Conservation (phyloP, 2,113 vertebrate genomes). For the Dicrurus megarhynchus region DNA sequence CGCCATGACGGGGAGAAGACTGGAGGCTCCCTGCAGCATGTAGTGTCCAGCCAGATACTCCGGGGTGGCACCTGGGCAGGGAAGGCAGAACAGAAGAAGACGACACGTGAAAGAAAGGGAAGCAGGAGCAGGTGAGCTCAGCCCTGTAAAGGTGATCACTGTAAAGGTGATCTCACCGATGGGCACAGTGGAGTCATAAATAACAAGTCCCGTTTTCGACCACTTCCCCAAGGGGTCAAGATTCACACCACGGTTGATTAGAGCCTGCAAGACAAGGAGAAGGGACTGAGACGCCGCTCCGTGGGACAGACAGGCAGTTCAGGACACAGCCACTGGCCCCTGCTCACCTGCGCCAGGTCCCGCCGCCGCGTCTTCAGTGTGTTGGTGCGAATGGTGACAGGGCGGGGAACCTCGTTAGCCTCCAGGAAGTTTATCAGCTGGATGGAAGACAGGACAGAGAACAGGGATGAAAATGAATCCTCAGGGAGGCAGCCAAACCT, state of each 20-base stretch:
- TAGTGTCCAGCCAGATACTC: constrained; percentile 97
- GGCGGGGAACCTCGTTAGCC: constrained; percentile 93
- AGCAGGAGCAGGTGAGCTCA: not conserved
- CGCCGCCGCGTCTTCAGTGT: constrained; percentile 92
- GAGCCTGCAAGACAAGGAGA: constrained; percentile 73
- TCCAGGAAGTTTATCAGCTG: constrained; percentile 95
- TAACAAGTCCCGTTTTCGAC: constrained; percentile 94
- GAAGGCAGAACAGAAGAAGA: not conserved
- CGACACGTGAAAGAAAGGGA: not conserved
- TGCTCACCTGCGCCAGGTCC: constrained; percentile 90
- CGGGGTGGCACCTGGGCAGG: constrained; percentile 86
- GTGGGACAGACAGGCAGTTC: accelerated
- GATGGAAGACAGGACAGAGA: not conserved
- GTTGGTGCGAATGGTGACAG: constrained; percentile 93
- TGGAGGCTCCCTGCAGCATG: constrained; percentile 96
- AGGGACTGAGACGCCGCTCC: accelerated
- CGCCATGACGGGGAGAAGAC: constrained; percentile 94
- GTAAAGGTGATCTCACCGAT: constrained; percentile 77
- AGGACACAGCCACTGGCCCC: not conserved
- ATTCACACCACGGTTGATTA: constrained; percentile 97
- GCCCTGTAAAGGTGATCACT: accelerated
- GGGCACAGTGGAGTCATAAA: constrained; percentile 95
- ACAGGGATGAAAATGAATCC: not conserved
- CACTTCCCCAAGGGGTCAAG: constrained; percentile 95
- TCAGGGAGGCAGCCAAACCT: not conserved